phyloP scores from a whole-genome alignment of 2,113 vertebrate species.

The Poeciliopsis turrubarensis region DNA sequence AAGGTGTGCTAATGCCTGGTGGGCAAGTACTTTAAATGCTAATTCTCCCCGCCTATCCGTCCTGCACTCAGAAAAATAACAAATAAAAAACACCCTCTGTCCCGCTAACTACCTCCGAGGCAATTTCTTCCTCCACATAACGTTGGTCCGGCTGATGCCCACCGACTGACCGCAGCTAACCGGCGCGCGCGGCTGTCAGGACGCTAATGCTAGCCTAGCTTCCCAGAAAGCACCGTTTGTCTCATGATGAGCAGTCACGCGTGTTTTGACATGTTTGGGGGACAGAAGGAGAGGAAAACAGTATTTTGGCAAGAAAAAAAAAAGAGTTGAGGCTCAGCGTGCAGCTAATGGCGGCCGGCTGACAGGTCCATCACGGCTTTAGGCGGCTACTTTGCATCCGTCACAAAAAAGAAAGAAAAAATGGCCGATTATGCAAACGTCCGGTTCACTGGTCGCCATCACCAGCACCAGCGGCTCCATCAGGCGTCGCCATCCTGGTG shows the following conservation, averaged over 20 bases:
- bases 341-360: conserved; percentile 62
- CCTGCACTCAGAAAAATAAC: conserved; percentile 21
- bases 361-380: conserved; percentile 67
- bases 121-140: conserved; percentile 57
- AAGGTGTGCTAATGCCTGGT: conserved; percentile 72
- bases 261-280: conserved; percentile 39
- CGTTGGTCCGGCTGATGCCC: conserved; percentile 39
- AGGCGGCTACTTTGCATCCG: conserved; percentile 45
- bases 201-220: conserved; percentile 49
- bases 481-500: conserved; percentile 16
- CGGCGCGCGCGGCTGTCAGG: conserved; percentile 63
- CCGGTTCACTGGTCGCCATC: conserved; percentile 71
- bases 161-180: conserved; percentile 49
- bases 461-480: conserved; percentile 31
- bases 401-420: conserved; percentile 62
- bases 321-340: conserved; percentile 24
- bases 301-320: conserved; percentile 48
- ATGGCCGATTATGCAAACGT: conserved; percentile 69
- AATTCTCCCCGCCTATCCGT: conserved; percentile 60
- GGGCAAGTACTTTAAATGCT: conserved; percentile 79
- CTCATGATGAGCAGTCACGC: conserved; percentile 66
- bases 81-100: conserved; percentile 12
- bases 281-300: background rate
- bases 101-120: conserved; percentile 62
- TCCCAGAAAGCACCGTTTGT: conserved; percentile 43